Base-by-base conservation (phyloP, 2,113 vertebrate genomes). In the Pseudorasbora parva region DNA sequence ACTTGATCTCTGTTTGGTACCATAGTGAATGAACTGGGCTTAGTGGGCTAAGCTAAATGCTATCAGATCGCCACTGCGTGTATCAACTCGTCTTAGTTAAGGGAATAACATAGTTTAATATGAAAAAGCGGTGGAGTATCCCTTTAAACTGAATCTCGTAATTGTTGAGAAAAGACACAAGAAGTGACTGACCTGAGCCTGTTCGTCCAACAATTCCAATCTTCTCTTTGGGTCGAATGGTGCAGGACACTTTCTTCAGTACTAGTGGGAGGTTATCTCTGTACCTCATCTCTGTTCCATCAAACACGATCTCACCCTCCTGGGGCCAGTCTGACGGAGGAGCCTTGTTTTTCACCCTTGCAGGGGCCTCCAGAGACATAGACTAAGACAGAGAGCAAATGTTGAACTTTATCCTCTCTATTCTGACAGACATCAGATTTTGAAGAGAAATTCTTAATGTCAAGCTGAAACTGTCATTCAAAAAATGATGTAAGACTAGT, bases 191-290 rank as follows among this genome's bases (percentile, higher is more conserved):
- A 97, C 97, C 97, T 89, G 97, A 98, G 56, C 97, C 97, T 0
- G 97, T 98, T 69, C 97, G 94, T 14, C 97, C 97, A 74, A 98
- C 96, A 1, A 98, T 97, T 82, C 97, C 97, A 19, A 98, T 92
- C 92, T 97, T 98, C 78, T 98, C 97, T 88, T 96, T 97, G 0
- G 97, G 96, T 84, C 94, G 93, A 90, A 98, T 95, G 78, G 93
- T 96, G 91, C 96, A 98, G 87, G 96, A 96, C 30, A 98, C 93
- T 89, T 95, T 96, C 93, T 97, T 97, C 23, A 98, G 93, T 21
- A 98, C 96, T 85, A 97, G 92, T 3, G 97, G 97, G 25, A 97
- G 94, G 77, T 97, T 96, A 87, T 97, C 96, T 85, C 96, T 91
- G 90, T 98, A 98, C 41, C 94, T 92, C 97, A 98, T 96, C 91